These are phyloP conservation scores for Symphodus melops DNA, from an alignment of 2,113 vertebrate genomes.

Conservation along the genomic window DNA sequence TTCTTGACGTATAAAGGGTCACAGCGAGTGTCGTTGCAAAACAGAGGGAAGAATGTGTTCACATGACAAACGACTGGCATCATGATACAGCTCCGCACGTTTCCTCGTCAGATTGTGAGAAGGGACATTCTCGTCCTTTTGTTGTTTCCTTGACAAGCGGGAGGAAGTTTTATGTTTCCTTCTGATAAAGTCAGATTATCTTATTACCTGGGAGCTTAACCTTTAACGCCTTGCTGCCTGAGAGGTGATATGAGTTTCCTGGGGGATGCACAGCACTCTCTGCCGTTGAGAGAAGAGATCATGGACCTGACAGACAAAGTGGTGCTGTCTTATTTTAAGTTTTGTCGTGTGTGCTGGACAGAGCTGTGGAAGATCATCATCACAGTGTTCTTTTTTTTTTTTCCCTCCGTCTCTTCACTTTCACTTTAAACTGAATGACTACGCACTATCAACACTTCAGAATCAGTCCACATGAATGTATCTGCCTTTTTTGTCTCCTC, in stretches of 20 bases:
- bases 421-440: slow-evolving; percentile 47
- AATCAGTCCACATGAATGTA: slow-evolving; percentile 73
- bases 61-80: slow-evolving; percentile 38
- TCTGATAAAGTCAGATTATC: slow-evolving; percentile 20
- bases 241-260: not conserved
- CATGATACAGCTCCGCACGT: slow-evolving; percentile 40
- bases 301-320: slow-evolving; percentile 2
- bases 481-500: slow-evolving; percentile 16
- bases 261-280: not conserved
- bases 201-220: slow-evolving; percentile 37
- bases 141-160: not conserved
- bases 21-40: slow-evolving; percentile 46
- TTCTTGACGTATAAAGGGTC: slow-evolving; percentile 60
- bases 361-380: not conserved
- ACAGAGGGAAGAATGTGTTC: slow-evolving; percentile 57
- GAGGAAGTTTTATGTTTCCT: slow-evolving; percentile 30
- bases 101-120: slow-evolving; percentile 31
- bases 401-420: slow-evolving; percentile 14
- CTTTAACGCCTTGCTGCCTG: slow-evolving; percentile 1
- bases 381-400: slow-evolving; percentile 1
- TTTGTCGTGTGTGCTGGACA: slow-evolving; percentile 34
- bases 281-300: slow-evolving; percentile 28
- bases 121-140: slow-evolving; percentile 12
- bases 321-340: slow-evolving; percentile 53
- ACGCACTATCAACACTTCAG: slow-evolving; percentile 46